These are phyloP conservation scores for Cotesia glomerata DNA, from an alignment of 1,140 invertebrate species.

Conservation along the genomic window DNA sequence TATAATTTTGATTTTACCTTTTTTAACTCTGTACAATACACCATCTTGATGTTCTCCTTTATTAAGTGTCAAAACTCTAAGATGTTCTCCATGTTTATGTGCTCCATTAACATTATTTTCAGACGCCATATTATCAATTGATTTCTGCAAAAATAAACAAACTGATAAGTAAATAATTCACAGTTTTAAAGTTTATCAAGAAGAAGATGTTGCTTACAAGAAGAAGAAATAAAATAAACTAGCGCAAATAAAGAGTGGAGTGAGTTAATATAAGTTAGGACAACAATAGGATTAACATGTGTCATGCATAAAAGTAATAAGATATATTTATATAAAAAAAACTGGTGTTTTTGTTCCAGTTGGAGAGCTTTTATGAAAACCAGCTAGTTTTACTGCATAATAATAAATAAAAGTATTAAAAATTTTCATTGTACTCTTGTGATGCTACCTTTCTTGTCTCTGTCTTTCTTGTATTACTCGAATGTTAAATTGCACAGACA, in stretches of 20 bases:
- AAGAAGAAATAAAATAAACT: conserved; percentile 43
- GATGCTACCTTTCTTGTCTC: background rate
- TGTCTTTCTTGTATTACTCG: background rate
- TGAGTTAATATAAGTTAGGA: conserved; percentile 59
- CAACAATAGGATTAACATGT: conserved; percentile 50
- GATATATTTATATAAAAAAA: conserved; percentile 26
- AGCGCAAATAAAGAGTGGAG: conserved; percentile 33
- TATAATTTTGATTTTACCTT: conserved; percentile 62
- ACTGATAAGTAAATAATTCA: no score
- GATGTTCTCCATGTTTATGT: conserved; percentile 50
- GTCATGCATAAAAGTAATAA: conserved; percentile 53
- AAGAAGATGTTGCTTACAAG: conserved; percentile 40
- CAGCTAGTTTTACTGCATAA: conserved; percentile 45
- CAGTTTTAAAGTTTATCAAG: background rate
- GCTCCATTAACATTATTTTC: conserved; percentile 23
- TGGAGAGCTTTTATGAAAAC: conserved; percentile 51
- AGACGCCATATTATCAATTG: conserved; percentile 43
- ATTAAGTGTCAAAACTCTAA: conserved; percentile 75
- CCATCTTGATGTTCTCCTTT: conserved; percentile 78
- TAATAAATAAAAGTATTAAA: conserved; percentile 28
- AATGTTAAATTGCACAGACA: no score
- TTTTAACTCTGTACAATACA: conserved; percentile 71
- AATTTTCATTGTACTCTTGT: conserved; percentile 38
- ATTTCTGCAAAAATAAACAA: conserved; percentile 36
- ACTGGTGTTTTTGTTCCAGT: conserved; percentile 46